Percentiles rank a stretch among this genome's conserved stretches.
phyloP scores from a whole-genome alignment of 1,140 invertebrate species.

The Thaumatotibia leucotreta region DNA sequence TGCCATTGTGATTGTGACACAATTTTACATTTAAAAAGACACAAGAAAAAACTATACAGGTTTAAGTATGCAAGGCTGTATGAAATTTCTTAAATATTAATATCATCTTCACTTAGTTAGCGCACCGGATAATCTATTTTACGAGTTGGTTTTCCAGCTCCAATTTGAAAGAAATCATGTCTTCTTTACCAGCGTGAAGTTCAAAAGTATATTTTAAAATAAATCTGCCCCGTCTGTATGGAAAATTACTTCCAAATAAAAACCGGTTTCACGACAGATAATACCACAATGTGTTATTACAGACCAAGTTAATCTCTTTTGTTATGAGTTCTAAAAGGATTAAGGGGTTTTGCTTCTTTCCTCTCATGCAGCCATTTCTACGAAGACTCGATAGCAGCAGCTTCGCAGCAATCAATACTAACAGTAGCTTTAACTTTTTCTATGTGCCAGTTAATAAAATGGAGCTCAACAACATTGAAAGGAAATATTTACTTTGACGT shows the following conservation, averaged over 20 bases:
- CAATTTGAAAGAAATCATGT: not conserved
- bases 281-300: slow-evolving; percentile 51
- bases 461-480: slow-evolving; percentile 18
- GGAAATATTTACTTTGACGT: slow-evolving; percentile 16
- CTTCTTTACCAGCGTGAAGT: no score
- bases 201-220: no score
- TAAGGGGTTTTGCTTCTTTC: slow-evolving; percentile 39
- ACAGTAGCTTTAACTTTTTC: not conserved
- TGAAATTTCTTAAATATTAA: no score
- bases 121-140: no score
- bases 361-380: slow-evolving; percentile 15
- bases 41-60: no score
- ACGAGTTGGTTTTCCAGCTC: no score
- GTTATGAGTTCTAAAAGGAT: slow-evolving; percentile 47
- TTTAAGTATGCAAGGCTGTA: no score
- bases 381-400: slow-evolving; percentile 20
- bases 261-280: slow-evolving; percentile 31
- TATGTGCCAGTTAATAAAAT: slow-evolving; percentile 8
- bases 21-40: no score
- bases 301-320: slow-evolving; percentile 50
- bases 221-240: slow-evolving; percentile 16
- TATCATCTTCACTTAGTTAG: no score
- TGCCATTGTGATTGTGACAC: no score
- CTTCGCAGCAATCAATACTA: slow-evolving; percentile 21
- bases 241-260: slow-evolving; percentile 41